Evolutionary conservation across 2,797 vertebrate species (phyloP).

Genomic region (Champsocephalus esox): DNA sequence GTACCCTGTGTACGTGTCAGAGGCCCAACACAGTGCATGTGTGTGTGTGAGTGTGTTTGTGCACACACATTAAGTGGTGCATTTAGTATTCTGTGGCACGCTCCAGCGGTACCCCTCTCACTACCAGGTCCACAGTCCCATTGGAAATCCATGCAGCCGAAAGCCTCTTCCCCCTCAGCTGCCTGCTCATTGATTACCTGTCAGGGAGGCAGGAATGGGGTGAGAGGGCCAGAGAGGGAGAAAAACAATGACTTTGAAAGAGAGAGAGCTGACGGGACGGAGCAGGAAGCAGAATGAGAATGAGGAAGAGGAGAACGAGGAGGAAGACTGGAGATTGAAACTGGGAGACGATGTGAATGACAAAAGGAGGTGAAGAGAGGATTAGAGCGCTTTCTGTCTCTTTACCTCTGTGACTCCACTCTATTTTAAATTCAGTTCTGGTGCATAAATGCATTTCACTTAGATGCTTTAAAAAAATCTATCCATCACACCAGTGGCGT

Average conservation of each 20-base stretch:
- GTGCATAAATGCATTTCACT: neutral
- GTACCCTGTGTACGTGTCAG: neutral
- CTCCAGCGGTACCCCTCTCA: constrained; percentile 24
- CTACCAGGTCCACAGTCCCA: constrained; percentile 46
- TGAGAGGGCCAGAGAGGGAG: constrained; percentile 24
- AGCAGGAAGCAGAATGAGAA: constrained; percentile 42
- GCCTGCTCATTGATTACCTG: constrained; percentile 73
- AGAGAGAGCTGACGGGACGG: constrained; percentile 20
- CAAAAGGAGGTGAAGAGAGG: neutral
- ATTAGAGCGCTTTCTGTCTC: neutral
- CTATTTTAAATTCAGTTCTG: neutral
- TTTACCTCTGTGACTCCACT: neutral
- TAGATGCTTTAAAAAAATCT: neutral
- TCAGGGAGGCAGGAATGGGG: constrained; percentile 40
- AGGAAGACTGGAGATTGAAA: constrained; percentile 19
- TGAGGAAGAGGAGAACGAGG: constrained; percentile 26
- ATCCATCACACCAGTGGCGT: neutral
- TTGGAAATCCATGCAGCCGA: constrained; percentile 69
- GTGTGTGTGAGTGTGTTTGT: neutral
- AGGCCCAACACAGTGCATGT: constrained; percentile 10
- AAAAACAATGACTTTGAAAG: constrained; percentile 28
- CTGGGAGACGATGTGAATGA: constrained; percentile 13
- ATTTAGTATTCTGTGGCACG: constrained; percentile 39
- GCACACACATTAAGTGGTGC: constrained; percentile 12
- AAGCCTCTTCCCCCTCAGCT: constrained; percentile 52